Percentiles rank a stretch among this genome's conserved stretches.
phyloP scores from a whole-genome alignment of 1,140 invertebrate species.

The Neotoxoptera formosana region DNA sequence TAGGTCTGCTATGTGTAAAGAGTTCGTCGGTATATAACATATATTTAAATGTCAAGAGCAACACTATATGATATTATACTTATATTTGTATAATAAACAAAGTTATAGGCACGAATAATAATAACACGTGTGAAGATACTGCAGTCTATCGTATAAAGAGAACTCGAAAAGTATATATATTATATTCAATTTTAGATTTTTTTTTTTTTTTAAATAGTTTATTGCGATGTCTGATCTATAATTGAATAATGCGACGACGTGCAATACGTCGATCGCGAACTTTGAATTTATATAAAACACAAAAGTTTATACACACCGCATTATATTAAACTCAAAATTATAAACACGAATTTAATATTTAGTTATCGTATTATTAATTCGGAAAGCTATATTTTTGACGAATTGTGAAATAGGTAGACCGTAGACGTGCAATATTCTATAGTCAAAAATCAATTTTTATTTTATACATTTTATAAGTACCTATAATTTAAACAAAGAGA shows the following conservation, averaged over 20 bases:
- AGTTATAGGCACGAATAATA: background rate
- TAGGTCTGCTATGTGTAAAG: background rate
- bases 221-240: background rate
- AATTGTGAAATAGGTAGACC: background rate
- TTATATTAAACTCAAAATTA: background rate
- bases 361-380: background rate
- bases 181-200: background rate
- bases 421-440: too few relatives aligned
- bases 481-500: background rate
- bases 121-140: background rate
- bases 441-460: background rate
- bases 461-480: background rate
- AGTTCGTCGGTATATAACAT: background rate
- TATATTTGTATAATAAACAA: background rate
- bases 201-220: background rate
- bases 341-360: background rate
- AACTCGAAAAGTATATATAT: background rate
- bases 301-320: background rate
- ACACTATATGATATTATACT: background rate
- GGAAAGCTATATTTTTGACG: background rate
- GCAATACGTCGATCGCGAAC: accelerated
- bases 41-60: background rate
- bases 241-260: background rate
- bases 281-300: background rate
- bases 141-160: background rate